phyloP scores from a whole-genome alignment of 2,113 vertebrate species.

The Nothoprocta pentlandii region DNA sequence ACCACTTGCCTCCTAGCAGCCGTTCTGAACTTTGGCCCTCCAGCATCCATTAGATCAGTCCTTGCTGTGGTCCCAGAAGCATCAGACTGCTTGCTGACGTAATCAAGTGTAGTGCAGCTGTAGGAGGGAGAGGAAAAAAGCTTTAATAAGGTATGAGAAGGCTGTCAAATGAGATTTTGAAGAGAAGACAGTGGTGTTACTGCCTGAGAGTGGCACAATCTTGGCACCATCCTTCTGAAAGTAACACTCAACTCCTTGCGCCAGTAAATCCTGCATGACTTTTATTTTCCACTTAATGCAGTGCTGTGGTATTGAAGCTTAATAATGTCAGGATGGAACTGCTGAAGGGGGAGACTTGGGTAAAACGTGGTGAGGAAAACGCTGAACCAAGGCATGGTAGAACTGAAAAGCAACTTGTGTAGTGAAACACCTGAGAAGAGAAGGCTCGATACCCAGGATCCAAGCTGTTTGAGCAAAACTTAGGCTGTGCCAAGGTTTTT shows the following conservation, averaged over 20 bases:
- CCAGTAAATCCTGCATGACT: background rate
- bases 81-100: background rate
- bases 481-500: background rate
- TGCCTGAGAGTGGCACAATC: background rate
- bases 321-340: background rate
- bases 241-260: background rate
- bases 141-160: background rate
- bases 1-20: conserved; percentile 16
- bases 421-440: background rate
- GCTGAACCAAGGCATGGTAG: background rate
- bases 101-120: background rate
- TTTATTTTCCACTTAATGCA: background rate
- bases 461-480: background rate
- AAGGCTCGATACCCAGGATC: background rate
- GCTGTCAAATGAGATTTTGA: background rate
- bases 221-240: background rate
- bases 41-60: background rate
- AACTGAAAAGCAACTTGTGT: background rate
- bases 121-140: background rate
- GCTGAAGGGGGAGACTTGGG: background rate
- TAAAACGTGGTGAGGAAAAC: background rate
- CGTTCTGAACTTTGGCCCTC: background rate
- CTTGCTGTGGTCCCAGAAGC: background rate
- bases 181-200: background rate
- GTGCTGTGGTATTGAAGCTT: background rate